Base-by-base conservation (phyloP, 2,888 invertebrate genomes). In the Leucophenga maculata region DNA sequence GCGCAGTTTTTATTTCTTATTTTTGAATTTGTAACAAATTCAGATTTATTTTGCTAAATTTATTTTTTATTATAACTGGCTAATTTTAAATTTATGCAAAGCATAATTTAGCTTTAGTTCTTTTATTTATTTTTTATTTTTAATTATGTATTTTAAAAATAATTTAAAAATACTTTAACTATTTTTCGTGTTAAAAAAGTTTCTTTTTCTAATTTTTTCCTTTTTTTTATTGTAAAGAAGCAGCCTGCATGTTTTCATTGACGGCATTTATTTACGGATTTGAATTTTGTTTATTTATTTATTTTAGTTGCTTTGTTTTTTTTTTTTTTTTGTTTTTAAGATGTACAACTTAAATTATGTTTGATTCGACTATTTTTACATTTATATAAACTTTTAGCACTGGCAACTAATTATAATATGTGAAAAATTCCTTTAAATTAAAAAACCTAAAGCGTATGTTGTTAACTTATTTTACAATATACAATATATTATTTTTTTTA, bases 171-270 rank as follows among this genome's bases (percentile, higher is more conserved):
- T 72, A 72, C 59, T 71, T 55, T 67, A 62, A 32, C 67, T 68
- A 32, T 39, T 67, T 68, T 11, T 68, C 39, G 39, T 65, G n/a
- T 54, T 31, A 57, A 57, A 39, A 54, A 50, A 0, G 57, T 57
- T 50, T 22, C 55, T 39, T 39, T 6, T 11, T 39, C 8, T 8
- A 6, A 11, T 9, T 39, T 6, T 6, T 39, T 11, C 8, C 39
- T 39, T 39, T 8, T 6, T 39, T 72, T 73, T 78, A 82, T 78
- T 78, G 75, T 83, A 70, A 57, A 78, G 72, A 84, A 84, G 80
- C 80, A 82, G 80, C 80, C 83, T 82, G 74, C 75, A 65, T 76
- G 71, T 75, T 80, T 77, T 78, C 74, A 81, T 76, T 70, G 77
- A 78, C 77, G 78, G 78, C 55, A 66, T 80, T 75, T 77, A n/a